Percentiles rank a stretch among this genome's conserved stretches.
Conservation (phyloP, 2,888 invertebrate genomes). For the Caenorhabditis doughertyi region DNA sequence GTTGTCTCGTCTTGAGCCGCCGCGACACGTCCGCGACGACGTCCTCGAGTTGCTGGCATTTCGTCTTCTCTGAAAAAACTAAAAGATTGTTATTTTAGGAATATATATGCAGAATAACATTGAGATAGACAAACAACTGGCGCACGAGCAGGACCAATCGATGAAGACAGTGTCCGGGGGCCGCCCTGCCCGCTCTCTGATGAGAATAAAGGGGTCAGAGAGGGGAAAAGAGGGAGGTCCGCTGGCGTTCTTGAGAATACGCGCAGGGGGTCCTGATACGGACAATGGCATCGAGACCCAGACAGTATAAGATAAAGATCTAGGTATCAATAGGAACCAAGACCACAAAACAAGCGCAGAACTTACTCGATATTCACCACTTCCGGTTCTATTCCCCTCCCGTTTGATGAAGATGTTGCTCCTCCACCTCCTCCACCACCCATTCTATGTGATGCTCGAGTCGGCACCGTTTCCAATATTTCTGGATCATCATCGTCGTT, state of each 20-base stretch:
- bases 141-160: too few relatives aligned
- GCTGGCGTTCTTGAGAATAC: too few relatives aligned
- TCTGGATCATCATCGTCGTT: slow-evolving; percentile 57
- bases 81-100: not conserved
- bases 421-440: not conserved
- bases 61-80: slow-evolving; percentile 16
- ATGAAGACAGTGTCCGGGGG: too few relatives aligned
- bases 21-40: slow-evolving; percentile 41
- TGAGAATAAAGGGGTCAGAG: too few relatives aligned
- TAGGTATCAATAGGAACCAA: too few relatives aligned
- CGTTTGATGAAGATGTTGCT: not conserved
- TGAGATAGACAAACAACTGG: too few relatives aligned
- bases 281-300: too few relatives aligned
- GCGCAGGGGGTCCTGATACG: too few relatives aligned
- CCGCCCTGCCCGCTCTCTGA: too few relatives aligned
- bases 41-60: slow-evolving; percentile 49
- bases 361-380: slow-evolving; percentile 32
- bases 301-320: too few relatives aligned
- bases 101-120: too few relatives aligned
- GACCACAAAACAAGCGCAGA: not conserved
- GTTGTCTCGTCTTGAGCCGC: slow-evolving; percentile 14
- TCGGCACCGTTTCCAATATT: slow-evolving; percentile 45
- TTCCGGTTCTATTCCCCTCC: slow-evolving; percentile 2
- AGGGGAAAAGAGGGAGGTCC: too few relatives aligned
- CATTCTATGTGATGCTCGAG: not conserved